phyloP scores from a whole-genome alignment of 2,797 vertebrate species.

The Chelonia mydas region DNA sequence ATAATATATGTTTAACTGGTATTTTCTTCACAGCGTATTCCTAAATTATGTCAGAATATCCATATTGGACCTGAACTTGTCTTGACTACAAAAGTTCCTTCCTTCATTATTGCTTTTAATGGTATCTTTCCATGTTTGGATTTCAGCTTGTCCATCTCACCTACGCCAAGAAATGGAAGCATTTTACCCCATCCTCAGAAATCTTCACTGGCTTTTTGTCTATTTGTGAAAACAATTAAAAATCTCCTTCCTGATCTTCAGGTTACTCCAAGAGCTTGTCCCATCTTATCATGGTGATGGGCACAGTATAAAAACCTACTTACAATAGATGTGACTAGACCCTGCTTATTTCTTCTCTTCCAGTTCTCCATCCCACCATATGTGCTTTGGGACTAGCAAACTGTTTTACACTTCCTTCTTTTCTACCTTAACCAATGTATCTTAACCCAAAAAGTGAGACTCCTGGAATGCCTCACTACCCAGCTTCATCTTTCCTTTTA shows the following conservation, averaged over 20 bases:
- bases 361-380: not conserved
- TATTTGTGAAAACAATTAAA: not conserved
- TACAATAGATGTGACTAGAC: not conserved
- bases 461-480: not conserved
- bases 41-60: not conserved
- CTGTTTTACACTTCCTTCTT: not conserved
- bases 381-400: not conserved
- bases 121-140: not conserved
- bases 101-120: not conserved
- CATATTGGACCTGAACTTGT: fast-evolving
- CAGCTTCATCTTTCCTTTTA: not conserved
- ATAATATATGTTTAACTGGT: not conserved
- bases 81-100: not conserved
- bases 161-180: not conserved
- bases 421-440: not conserved
- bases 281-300: not conserved
- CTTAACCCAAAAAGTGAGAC: not conserved
- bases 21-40: not conserved
- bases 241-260: not conserved
- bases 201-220: not conserved
- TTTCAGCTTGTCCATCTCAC: not conserved
- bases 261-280: not conserved
- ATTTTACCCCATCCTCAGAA: not conserved
- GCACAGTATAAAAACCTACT: not conserved
- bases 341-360: not conserved